Percentiles rank a stretch among this genome's conserved stretches.
These are phyloP conservation scores for Stegodyphus mimosarum DNA, from an alignment of 1,140 invertebrate genomes.

Conservation along the genomic window DNA sequence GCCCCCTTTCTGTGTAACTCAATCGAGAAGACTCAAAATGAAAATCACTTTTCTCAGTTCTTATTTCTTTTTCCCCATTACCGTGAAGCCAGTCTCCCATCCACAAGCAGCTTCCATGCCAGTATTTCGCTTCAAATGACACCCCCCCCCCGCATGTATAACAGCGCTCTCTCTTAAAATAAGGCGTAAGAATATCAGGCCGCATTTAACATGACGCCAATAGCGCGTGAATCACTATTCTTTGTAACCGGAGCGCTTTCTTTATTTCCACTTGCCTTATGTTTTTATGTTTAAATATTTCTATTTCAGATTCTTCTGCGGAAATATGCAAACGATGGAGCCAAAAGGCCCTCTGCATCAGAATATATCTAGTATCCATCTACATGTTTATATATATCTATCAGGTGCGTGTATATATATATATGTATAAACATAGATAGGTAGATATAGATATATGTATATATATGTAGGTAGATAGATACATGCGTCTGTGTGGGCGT, in stretches of 20 bases:
- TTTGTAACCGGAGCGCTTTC: conserved; percentile 7
- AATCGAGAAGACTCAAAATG: neutral
- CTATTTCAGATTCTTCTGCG: conserved; percentile 5
- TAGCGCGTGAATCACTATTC: conserved; percentile 9
- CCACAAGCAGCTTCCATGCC: neutral
- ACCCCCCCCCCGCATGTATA: neutral
- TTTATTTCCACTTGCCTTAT: conserved; percentile 2
- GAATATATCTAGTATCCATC: neutral
- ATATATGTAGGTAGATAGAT: too few relatives aligned
- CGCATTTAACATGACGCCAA: conserved; percentile 28
- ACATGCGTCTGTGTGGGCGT: neutral
- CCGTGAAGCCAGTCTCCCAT: neutral
- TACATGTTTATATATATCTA: neutral
- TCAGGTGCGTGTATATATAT: too few relatives aligned
- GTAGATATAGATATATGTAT: too few relatives aligned
- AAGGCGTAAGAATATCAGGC: conserved; percentile 14
- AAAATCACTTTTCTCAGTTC: neutral
- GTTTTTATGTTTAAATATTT: conserved; percentile 27
- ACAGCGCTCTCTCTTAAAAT: conserved; percentile 15
- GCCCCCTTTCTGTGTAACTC: too few relatives aligned
- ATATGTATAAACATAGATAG: too few relatives aligned
- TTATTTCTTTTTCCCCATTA: too few relatives aligned
- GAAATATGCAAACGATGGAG: too few relatives aligned
- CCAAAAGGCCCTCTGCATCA: neutral
- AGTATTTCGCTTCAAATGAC: neutral